Evolutionary conservation across 37 sponge, comb jelly and placozoan species (phyloP).

Genomic region (Cliona cf. orientalis): DNA sequence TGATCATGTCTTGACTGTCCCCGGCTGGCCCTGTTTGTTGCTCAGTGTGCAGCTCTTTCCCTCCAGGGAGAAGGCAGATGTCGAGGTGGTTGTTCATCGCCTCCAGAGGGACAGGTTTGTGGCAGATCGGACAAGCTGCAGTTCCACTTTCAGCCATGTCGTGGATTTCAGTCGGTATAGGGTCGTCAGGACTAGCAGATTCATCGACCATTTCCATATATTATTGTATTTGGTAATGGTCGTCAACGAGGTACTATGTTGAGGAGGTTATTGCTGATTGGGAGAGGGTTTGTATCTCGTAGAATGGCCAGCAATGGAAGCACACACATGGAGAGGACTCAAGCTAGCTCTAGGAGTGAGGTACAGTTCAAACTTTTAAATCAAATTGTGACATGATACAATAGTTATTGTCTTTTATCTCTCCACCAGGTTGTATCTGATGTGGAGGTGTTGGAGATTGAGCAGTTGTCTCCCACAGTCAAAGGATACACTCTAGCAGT

Average conservation of each 20-base stretch:
- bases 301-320: not conserved
- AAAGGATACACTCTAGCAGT: conserved; percentile 66
- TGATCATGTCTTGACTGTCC: no score
- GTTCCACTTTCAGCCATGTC: no score
- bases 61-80: conserved; percentile 14
- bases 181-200: no score
- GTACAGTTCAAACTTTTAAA: not conserved
- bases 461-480: conserved; percentile 72
- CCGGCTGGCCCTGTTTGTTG: no score
- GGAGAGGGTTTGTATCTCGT: no score
- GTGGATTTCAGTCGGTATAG: not conserved
- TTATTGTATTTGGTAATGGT: not conserved
- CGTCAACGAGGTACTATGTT: not conserved
- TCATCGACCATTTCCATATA: no score
- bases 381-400: not conserved
- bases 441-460: conserved; percentile 48
- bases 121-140: conserved; percentile 37
- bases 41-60: not conserved
- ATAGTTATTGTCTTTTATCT: not conserved
- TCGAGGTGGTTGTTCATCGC: conserved; percentile 45
- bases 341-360: conserved; percentile 15
- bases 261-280: not conserved
- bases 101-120: conserved; percentile 4
- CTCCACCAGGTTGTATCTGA: conserved; percentile 28
- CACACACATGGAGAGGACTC: conserved; percentile 37